phyloP scores from a whole-genome alignment of 2,888 invertebrate genomes.

The Pyrocoelia pectoralis region DNA sequence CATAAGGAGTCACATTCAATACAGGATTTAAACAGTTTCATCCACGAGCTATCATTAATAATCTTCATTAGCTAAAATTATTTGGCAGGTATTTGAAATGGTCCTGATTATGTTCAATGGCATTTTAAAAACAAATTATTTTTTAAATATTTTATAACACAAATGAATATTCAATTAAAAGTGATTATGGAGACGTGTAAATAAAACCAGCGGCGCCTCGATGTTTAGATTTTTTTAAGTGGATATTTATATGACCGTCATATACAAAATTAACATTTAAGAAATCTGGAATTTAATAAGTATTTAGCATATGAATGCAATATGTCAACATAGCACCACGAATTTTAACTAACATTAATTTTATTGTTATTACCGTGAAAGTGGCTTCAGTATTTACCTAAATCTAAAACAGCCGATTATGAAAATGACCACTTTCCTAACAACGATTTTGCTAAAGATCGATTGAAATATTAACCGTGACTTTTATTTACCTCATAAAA shows the following conservation, averaged over 20 bases:
- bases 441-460: neutral
- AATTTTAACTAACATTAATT: neutral
- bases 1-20: too few relatives aligned
- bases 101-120: too few relatives aligned
- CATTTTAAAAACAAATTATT: too few relatives aligned
- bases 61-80: too few relatives aligned
- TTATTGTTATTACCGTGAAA: slow-evolving; percentile 1
- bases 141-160: too few relatives aligned
- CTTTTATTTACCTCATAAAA: neutral
- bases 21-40: too few relatives aligned
- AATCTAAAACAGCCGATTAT: neutral
- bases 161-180: too few relatives aligned
- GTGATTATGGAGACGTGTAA: too few relatives aligned
- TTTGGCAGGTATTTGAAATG: too few relatives aligned
- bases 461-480: neutral
- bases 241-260: neutral
- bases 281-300: neutral
- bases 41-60: too few relatives aligned
- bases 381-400: too few relatives aligned
- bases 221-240: neutral
- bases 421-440: neutral
- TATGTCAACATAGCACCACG: neutral
- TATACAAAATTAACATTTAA: neutral
- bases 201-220: neutral
- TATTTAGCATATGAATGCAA: slow-evolving; percentile 1